Evolutionary conservation across 2,113 vertebrate genomes (phyloP).

Genomic region (Phylloscopus whistleri): DNA sequence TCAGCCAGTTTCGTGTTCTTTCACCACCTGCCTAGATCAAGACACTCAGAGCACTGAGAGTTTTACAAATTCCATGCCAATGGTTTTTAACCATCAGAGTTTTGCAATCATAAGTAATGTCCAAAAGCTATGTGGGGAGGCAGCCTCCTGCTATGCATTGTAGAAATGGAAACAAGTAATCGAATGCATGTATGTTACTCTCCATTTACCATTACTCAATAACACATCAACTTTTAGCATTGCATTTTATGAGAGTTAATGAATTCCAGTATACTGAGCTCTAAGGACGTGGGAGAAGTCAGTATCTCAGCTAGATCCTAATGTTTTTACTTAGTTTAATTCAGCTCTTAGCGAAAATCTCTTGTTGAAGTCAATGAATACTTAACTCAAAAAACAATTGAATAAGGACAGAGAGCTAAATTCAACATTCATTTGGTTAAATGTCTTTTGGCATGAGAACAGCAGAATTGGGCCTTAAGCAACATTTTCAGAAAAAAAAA

Average conservation of each 20-base stretch:
- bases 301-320: not conserved
- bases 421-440: slow-evolving; percentile 29
- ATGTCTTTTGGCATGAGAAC: not conserved
- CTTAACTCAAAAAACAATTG: slow-evolving; percentile 1
- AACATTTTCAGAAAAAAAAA: not conserved
- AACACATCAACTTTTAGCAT: not conserved
- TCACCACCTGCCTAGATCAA: not conserved
- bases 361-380: slow-evolving; percentile 11
- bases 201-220: not conserved
- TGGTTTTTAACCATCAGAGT: not conserved
- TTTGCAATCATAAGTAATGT: not conserved
- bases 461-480: not conserved
- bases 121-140: not conserved
- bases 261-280: not conserved
- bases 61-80: not conserved
- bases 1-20: not conserved
- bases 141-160: not conserved
- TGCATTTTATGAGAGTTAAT: slow-evolving; percentile 19
- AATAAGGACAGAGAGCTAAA: slow-evolving; percentile 10
- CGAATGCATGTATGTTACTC: not conserved
- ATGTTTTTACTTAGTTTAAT: slow-evolving; percentile 49
- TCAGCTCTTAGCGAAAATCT: not conserved
- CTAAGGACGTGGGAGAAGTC: slow-evolving; percentile 7
- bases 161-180: not conserved
- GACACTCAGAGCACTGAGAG: not conserved